Conservation (phyloP, 2,888 invertebrate genomes). For the Nasonia oneida region DNA sequence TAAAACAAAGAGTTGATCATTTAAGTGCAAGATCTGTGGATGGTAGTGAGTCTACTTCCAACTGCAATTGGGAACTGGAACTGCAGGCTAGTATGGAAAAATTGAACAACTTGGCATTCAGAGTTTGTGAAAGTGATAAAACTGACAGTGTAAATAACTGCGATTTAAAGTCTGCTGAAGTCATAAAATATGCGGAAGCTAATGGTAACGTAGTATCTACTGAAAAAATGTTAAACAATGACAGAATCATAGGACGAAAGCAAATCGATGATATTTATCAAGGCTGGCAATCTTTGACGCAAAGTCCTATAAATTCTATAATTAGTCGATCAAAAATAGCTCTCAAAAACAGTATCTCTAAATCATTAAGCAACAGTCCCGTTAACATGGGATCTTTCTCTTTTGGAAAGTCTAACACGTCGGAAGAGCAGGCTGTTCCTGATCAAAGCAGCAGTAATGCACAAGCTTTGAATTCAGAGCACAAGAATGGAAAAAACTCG, state of each 20-base stretch:
- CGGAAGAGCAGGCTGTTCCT: conserved; percentile 23
- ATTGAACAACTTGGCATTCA: conserved; percentile 82
- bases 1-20: conserved; percentile 86
- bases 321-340: conserved; percentile 70
- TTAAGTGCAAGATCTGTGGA: conserved; percentile 88
- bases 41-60: conserved; percentile 85
- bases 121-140: conserved; percentile 58
- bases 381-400: conserved; percentile 68
- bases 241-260: conserved; percentile 64
- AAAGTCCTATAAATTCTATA: conserved; percentile 72
- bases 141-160: conserved; percentile 53
- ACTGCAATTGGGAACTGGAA: conserved; percentile 87
- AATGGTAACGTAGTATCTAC: conserved; percentile 38
- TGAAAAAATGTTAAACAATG: conserved; percentile 60
- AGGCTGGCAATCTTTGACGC: conserved; percentile 70
- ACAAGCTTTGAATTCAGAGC: conserved; percentile 4
- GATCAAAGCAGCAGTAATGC: conserved; percentile 21
- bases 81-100: conserved; percentile 89
- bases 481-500: conserved; percentile 17
- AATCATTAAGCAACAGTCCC: conserved; percentile 73
- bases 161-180: conserved; percentile 49
- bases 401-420: conserved; percentile 65
- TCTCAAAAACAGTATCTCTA: conserved; percentile 70
- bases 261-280: conserved; percentile 63
- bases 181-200: conserved; percentile 47